Percentiles rank a stretch among this genome's conserved stretches.
Conservation (phyloP, 1,140 invertebrate species). For the Psix sp. region DNA sequence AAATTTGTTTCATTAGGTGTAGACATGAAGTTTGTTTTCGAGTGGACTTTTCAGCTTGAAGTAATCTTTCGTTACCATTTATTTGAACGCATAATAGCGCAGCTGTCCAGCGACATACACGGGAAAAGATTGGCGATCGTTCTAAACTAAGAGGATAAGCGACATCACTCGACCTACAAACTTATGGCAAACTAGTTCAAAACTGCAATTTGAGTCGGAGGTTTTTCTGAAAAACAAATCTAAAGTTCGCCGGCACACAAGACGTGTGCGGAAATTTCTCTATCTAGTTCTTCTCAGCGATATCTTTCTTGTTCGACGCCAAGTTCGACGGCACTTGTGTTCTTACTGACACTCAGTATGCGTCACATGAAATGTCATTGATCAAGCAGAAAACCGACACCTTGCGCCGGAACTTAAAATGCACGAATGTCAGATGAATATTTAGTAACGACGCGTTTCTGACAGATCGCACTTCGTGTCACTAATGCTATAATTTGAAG, state of each 20-base stretch:
- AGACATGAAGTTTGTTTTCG: background rate
- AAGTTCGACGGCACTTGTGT: slow-evolving; percentile 20
- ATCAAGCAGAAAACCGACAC: slow-evolving; percentile 25
- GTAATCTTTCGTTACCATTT: slow-evolving; percentile 37
- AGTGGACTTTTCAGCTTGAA: background rate
- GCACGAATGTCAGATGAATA: too few species aligned
- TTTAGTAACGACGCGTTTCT: too few species aligned
- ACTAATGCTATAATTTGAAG: too few species aligned
- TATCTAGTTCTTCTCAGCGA: slow-evolving; percentile 29
- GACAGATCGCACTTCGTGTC: too few species aligned
- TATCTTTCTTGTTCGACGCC: slow-evolving; percentile 35
- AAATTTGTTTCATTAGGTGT: background rate
- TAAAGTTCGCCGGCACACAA: slow-evolving; percentile 43
- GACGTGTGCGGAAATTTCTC: slow-evolving; percentile 51
- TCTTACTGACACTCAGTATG: slow-evolving; percentile 30
- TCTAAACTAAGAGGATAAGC: slow-evolving; percentile 32
- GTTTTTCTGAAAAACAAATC: slow-evolving; percentile 65
- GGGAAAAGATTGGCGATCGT: slow-evolving; percentile 16
- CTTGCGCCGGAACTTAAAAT: slow-evolving; percentile 9
- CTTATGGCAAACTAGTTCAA: slow-evolving; percentile 64
- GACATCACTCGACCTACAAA: slow-evolving; percentile 63
- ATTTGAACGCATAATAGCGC: slow-evolving; percentile 20
- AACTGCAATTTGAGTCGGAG: slow-evolving; percentile 64
- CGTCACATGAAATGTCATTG: slow-evolving; percentile 6
- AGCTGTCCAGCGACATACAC: slow-evolving; percentile 39